A percentile compares a stretch with the other conserved stretches of the same genome.
These are phyloP conservation scores for Ephestia elutella DNA, from an alignment of 1,140 invertebrate genomes.

Conservation along the genomic window DNA sequence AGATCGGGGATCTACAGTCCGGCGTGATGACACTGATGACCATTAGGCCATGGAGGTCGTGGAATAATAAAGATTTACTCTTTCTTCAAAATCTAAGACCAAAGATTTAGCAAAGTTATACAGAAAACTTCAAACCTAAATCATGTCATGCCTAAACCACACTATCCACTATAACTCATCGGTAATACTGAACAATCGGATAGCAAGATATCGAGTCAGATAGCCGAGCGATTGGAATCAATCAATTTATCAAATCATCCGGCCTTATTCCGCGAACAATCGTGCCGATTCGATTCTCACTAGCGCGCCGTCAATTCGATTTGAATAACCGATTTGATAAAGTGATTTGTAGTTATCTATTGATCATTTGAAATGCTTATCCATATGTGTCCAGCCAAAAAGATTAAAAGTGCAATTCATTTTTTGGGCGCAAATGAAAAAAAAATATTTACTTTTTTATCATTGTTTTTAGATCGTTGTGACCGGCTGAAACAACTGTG, in stretches of 20 bases:
- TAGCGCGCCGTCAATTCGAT: background rate
- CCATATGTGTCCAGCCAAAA: no score
- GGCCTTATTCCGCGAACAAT: slow-evolving; percentile 3
- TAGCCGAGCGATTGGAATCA: background rate
- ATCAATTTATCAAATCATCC: slow-evolving; percentile 2
- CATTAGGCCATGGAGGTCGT: no score
- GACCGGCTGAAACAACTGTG: no score
- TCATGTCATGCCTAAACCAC: background rate
- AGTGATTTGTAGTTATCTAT: background rate
- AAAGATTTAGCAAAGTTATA: no score
- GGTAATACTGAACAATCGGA: background rate
- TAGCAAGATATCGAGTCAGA: background rate
- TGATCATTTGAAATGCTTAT: background rate
- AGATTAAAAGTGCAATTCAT: no score
- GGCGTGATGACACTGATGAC: no score
- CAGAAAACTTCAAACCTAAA: background rate
- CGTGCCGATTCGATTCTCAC: background rate
- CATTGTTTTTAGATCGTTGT: no score
- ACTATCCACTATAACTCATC: background rate
- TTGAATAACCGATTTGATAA: background rate
- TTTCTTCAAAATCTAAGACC: no score
- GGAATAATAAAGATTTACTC: no score
- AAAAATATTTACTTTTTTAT: no score
- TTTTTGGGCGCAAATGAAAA: no score
- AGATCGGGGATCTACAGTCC: no score